Evolutionary conservation across 2,888 invertebrate genomes (phyloP), one percentile per base, ranked within the genome.

Genomic region (Troides helena): DNA sequence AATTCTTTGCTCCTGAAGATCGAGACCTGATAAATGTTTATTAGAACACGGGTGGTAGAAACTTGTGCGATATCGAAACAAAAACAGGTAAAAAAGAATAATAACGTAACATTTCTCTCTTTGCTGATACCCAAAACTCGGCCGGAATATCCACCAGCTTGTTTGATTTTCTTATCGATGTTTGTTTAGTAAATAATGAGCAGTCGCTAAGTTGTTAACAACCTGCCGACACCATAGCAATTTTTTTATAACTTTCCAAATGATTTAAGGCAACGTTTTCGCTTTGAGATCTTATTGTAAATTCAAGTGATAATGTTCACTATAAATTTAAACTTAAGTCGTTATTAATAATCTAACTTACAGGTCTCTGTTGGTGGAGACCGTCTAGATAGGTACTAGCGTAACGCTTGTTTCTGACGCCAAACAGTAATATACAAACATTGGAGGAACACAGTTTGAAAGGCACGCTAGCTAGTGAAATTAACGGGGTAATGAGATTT

Each of bases 1-100:
- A 92, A 87, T 85, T 91, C 92, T 90, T 86, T 82, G 86, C 88
- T 88, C 82, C 87, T 81, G 84, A 78, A 90, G 92, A 92, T 92
- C 79, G 76, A 74, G 72, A 62, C 71, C 72, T 76, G 92, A 92
- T 92, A 90, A 88, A 81, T 84, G 87, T 83, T 88, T 88, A 89
- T 90, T 90, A 90, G 89, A 89, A 84, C 87, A 82, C 83, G 87
- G 89, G 88, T 86, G 91, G 89, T 85, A 88, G 81, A 81, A 82
- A 81, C 82, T 80, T 79, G 83, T 84, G 85, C 85, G 82, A 85
- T 86, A 87, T 85, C 83, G 77, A 77, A 74, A 80, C 77, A 81
- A 77, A 82, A 88, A 88, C 87, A 85, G 83, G 82, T 84, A 85
- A 80, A 78, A 69, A 74, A 74, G 77, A 85, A 87, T 87, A 87